Conservation (phyloP, 1,140 invertebrate genomes). For the Tribolium madens region DNA sequence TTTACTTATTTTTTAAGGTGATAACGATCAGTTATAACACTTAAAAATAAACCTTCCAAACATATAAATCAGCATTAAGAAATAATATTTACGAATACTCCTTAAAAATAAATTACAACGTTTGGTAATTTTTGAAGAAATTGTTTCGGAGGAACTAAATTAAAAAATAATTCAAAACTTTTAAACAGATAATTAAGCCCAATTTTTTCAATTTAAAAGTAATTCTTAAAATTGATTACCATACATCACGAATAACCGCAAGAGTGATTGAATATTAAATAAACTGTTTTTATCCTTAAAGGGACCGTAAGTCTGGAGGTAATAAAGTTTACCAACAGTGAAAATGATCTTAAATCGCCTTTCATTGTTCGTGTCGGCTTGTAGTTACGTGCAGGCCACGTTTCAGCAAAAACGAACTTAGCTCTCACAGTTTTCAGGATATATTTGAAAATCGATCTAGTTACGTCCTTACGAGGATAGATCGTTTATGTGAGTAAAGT, state of each 20-base stretch:
- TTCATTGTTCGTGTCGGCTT: neutral
- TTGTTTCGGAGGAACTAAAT: neutral
- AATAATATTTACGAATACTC: too few relatives aligned
- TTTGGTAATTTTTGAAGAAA: too few relatives aligned
- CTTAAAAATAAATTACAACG: too few relatives aligned
- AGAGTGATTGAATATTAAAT: neutral
- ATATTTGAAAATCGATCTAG: slow-evolving; percentile 25
- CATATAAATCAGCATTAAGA: too few relatives aligned
- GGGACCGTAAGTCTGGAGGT: neutral
- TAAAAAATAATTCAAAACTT: neutral
- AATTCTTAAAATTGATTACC: neutral
- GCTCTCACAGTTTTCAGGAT: slow-evolving; percentile 2
- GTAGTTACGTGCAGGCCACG: neutral
- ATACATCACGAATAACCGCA: neutral
- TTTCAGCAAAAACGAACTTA: neutral
- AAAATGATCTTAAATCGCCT: neutral
- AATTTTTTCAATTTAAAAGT: neutral
- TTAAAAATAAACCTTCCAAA: too few relatives aligned
- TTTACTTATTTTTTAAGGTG: too few relatives aligned
- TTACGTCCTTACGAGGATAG: slow-evolving; percentile 15
- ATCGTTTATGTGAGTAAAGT: slow-evolving; percentile 34
- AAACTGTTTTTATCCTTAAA: neutral
- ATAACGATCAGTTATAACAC: too few relatives aligned
- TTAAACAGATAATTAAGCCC: neutral
- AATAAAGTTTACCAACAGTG: neutral